Conservation (phyloP, 2,113 vertebrate species). For the Spermophilus dauricus region DNA sequence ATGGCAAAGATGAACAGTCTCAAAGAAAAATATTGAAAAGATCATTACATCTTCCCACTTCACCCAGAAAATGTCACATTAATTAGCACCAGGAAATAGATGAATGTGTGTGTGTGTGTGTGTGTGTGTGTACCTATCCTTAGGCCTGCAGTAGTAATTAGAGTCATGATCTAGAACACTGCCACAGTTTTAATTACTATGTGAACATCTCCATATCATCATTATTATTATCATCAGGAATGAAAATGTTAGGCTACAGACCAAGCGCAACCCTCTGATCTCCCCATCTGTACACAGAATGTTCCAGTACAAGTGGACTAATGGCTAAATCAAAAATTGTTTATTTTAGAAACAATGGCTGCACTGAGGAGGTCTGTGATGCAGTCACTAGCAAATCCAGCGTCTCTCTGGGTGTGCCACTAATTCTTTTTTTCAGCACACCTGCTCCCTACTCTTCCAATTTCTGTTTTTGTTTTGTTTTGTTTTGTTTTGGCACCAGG, state of each 20-base stretch:
- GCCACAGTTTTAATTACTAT: slow-evolving; percentile 62
- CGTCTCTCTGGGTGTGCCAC: neutral
- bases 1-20: slow-evolving; percentile 26
- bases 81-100: slow-evolving; percentile 35
- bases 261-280: neutral
- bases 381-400: neutral
- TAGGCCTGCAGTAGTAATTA: slow-evolving; percentile 57
- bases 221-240: slow-evolving; percentile 47
- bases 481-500: too few species aligned
- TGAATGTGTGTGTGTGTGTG: neutral
- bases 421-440: slow-evolving; percentile 14
- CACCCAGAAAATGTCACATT: slow-evolving; percentile 22
- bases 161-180: neutral
- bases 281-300: neutral
- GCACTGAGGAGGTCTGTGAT: neutral
- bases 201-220: neutral
- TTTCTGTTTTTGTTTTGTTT: neutral
- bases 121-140: neutral
- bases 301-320: neutral
- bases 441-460: neutral
- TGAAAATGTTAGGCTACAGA: slow-evolving; percentile 29
- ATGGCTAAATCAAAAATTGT: slow-evolving; percentile 24
- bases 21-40: slow-evolving; percentile 60
- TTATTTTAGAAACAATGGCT: slow-evolving; percentile 26
- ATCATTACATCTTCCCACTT: neutral